Evolutionary conservation across 2,888 invertebrate species (phyloP).

Genomic region (Perithous albicinctus): DNA sequence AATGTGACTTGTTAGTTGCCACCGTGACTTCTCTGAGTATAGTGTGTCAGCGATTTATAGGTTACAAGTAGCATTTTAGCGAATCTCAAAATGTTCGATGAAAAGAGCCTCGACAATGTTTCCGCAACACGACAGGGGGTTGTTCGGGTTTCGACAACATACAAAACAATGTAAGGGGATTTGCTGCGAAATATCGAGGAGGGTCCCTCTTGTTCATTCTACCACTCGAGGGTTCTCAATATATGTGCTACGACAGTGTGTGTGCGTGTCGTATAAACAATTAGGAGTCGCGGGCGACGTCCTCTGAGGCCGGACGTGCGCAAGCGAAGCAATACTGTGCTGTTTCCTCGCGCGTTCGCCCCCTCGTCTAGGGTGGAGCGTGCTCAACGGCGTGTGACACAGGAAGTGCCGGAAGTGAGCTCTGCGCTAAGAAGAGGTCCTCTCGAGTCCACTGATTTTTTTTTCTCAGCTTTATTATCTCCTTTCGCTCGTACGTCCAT

Average conservation of each 20-base stretch:
- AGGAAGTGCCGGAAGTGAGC: slow-evolving; percentile 81
- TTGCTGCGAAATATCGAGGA: slow-evolving; percentile 36
- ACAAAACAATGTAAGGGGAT: slow-evolving; percentile 36
- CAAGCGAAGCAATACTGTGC: slow-evolving; percentile 66
- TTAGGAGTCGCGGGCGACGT: slow-evolving; percentile 71
- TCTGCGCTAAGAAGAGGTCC: slow-evolving; percentile 61
- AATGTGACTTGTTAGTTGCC: too few relatives aligned
- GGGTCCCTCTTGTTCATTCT: slow-evolving; percentile 41
- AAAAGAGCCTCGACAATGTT: slow-evolving; percentile 38
- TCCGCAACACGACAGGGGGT: slow-evolving; percentile 24
- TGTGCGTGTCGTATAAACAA: slow-evolving; percentile 79
- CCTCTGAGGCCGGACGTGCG: slow-evolving; percentile 72
- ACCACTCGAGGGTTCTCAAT: slow-evolving; percentile 49
- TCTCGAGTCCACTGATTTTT: slow-evolving; percentile 28
- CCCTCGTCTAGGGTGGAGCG: slow-evolving; percentile 75
- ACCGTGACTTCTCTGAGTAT: too few relatives aligned
- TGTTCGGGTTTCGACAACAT: slow-evolving; percentile 29
- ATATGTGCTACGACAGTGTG: background rate
- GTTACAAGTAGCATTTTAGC: background rate
- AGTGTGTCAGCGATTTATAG: background rate
- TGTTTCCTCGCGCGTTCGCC: slow-evolving; percentile 19
- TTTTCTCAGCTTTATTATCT: slow-evolving; percentile 12
- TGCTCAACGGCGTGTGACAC: slow-evolving; percentile 85
- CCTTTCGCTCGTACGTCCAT: slow-evolving; percentile 17
- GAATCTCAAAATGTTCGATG: slow-evolving; percentile 15